Base-by-base conservation (phyloP, 2,113 vertebrate species). In the Ptilonorhynchus violaceus region DNA sequence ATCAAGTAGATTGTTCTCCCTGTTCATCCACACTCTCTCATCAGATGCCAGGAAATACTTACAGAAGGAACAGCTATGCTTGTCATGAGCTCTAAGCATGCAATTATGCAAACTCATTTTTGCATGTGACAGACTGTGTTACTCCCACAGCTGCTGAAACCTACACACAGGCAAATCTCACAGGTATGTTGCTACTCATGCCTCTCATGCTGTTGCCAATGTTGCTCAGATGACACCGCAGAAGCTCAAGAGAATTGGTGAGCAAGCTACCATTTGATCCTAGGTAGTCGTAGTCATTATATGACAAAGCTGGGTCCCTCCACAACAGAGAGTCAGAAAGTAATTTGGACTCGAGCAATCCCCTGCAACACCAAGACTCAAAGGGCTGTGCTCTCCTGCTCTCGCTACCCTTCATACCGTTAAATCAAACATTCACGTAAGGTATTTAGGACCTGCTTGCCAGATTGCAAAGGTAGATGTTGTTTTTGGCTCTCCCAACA, bases 391-490 rank as follows among this genome's bases (percentile, higher is more conserved):
- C 72, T 93, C 59, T 81, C 56, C 53, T 81, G 68, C 76, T 81
- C 67, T 70, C 0, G 0, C 33, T 68, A 17, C 42, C 85, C 63
- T 91, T 85, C 18, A 1, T 76, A 92, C 56, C 49, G 22, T 88
- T 93, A 85, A 94, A 88, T 55, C 39, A 83, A 91, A 83, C 68
- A 74, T 92, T 92, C 80, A 2, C 7, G 0, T 55, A 76, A 95
- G 96, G 93, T 93, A 95, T 96, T 94, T 92, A 82, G 78, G 72
- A 94, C 94, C 83, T 82, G 83, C 81, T 91, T 84, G 95, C 94
- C 94, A 97, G 95, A 96, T 68, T 95, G 96, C 88, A 96, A 96
- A 97, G 96, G 97, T 97, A 96, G 94, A 80, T 95, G 90, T 97
- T 96, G 77, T 41, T 96, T 92, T 97, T 97, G 96, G 97, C 97